These are phyloP conservation scores for Agapetus fuscipes DNA, from an alignment of 2,888 invertebrate species.

Conservation along the genomic window DNA sequence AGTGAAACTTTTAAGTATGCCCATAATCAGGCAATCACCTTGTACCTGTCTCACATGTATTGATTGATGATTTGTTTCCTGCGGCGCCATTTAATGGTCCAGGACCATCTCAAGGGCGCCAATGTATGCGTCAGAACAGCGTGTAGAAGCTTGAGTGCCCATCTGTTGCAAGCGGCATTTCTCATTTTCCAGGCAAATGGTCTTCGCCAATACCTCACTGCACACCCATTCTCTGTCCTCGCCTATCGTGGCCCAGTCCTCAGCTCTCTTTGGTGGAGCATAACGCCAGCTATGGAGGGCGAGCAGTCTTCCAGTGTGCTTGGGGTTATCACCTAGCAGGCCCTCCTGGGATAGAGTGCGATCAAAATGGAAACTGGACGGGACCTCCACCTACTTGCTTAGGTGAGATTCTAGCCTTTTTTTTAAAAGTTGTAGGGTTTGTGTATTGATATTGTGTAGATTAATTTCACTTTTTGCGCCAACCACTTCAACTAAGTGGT, in stretches of 20 bases:
- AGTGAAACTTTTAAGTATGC: too few species aligned
- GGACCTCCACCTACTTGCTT: conserved; percentile 65
- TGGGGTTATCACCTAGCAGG: conserved; percentile 76
- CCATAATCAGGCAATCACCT: too few species aligned
- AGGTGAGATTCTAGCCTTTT: conserved; percentile 49
- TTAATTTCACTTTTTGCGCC: too few species aligned
- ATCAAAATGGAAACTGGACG: conserved; percentile 70
- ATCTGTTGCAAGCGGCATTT: too few species aligned
- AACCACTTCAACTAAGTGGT: too few species aligned
- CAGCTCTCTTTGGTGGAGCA: conserved; percentile 67
- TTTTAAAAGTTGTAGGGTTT: neutral
- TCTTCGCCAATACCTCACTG: conserved; percentile 65
- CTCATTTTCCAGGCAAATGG: conserved; percentile 59
- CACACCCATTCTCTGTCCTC: conserved; percentile 68
- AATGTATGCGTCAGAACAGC: too few species aligned
- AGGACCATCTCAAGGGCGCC: too few species aligned
- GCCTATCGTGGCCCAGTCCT: conserved; percentile 55
- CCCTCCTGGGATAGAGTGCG: conserved; percentile 69
- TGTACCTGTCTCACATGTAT: too few species aligned
- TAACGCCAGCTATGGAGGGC: conserved; percentile 72
- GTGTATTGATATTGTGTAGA: too few species aligned
- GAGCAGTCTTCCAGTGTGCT: conserved; percentile 72
- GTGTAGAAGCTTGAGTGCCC: too few species aligned
- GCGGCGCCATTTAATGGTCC: too few species aligned
- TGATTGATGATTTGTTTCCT: too few species aligned